Conservation (phyloP, 2,113 vertebrate species). For the Centropus unirufus region DNA sequence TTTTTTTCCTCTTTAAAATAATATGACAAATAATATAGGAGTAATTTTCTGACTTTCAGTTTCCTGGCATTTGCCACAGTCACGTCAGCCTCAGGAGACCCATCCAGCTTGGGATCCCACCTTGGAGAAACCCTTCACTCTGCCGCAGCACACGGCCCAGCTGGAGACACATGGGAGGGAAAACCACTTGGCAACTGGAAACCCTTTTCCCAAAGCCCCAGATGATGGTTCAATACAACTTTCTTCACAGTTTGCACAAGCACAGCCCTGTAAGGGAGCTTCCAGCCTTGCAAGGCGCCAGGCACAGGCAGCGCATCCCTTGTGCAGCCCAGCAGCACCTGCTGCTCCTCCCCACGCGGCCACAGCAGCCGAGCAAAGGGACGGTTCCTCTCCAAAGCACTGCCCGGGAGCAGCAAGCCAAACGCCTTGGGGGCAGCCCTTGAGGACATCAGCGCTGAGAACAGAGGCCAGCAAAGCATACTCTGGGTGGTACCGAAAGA, state of each 20-base stretch:
- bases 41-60: neutral
- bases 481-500: too few relatives aligned
- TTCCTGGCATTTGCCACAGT: neutral
- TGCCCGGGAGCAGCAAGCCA: too few relatives aligned
- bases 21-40: neutral
- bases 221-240: neutral
- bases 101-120: neutral
- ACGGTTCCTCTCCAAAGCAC: too few relatives aligned
- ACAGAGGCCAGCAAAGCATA: too few relatives aligned
- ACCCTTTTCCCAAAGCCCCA: neutral
- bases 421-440: too few relatives aligned
- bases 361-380: too few relatives aligned
- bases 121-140: neutral
- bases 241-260: neutral
- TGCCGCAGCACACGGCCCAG: neutral
- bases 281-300: too few relatives aligned
- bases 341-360: too few relatives aligned
- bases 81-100: neutral
- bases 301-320: too few relatives aligned
- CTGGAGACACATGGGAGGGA: neutral
- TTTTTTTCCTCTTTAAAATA: neutral
- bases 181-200: neutral
- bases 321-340: too few relatives aligned
- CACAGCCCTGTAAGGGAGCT: neutral
- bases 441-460: too few relatives aligned